phyloP scores from a whole-genome alignment of 92 coral and sea anemone genomes.

The Epizoanthus illoricatus region DNA sequence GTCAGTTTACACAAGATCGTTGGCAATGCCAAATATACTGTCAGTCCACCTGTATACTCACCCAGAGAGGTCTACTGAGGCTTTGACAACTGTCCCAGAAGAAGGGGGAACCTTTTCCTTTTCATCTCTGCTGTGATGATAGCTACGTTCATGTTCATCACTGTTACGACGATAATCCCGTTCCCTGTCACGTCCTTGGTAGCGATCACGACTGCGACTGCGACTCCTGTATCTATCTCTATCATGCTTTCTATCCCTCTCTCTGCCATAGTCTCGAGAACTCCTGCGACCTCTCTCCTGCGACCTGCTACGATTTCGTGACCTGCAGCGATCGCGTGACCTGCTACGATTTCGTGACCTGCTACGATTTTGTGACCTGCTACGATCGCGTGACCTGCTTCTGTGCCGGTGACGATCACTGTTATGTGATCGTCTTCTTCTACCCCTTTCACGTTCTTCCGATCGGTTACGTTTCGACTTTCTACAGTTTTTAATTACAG shows the following conservation, averaged over 20 bases:
- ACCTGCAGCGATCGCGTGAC: conserved; percentile 55
- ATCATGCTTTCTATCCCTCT: conserved; percentile 57
- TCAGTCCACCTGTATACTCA: background rate
- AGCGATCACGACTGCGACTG: conserved; percentile 48
- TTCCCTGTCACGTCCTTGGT: conserved; percentile 61
- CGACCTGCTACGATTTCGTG: conserved; percentile 41
- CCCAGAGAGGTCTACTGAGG: conserved; percentile 57
- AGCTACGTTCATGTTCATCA: conserved; percentile 25
- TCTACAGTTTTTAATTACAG: conserved; percentile 47
- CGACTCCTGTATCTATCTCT: conserved; percentile 57
- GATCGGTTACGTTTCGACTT: conserved; percentile 53
- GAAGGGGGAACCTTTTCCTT: conserved; percentile 41
- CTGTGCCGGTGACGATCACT: conserved; percentile 59
- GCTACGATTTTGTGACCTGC: conserved; percentile 40
- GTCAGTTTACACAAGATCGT: background rate
- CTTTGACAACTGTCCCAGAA: conserved; percentile 47
- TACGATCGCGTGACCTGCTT: conserved; percentile 54
- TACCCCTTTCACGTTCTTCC: conserved; percentile 71
- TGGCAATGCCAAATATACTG: background rate
- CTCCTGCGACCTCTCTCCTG: conserved; percentile 50
- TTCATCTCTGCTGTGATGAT: conserved; percentile 47
- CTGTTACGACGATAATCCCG: conserved; percentile 57
- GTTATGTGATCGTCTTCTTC: conserved; percentile 42
- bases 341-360: conserved; percentile 52
- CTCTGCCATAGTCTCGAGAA: conserved; percentile 44